phyloP scores from a whole-genome alignment of 2,113 vertebrate species.

The Ia io region DNA sequence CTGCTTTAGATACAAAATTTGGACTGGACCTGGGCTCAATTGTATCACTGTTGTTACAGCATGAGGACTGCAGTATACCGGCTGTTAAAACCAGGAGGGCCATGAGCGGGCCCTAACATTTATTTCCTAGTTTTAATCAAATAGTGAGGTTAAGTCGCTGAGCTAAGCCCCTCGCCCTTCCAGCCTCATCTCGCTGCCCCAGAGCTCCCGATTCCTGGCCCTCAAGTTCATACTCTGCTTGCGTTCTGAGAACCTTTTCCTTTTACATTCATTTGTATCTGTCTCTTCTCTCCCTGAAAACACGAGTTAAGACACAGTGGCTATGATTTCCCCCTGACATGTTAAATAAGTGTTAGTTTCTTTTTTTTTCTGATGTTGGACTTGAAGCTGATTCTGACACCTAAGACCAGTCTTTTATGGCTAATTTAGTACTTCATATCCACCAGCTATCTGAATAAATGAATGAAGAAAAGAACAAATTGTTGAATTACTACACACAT shows the following conservation, averaged over 20 bases:
- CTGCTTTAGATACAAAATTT: conserved; percentile 34
- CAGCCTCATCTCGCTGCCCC: not conserved
- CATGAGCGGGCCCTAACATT: not conserved
- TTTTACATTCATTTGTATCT: not conserved
- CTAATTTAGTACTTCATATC: not conserved
- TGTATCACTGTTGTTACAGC: not conserved
- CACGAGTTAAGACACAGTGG: not conserved
- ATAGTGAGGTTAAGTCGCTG: not conserved
- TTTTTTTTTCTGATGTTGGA: not conserved
- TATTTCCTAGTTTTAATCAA: not conserved
- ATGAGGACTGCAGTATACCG: not conserved
- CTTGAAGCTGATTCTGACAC: not conserved
- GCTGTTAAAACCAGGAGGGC: not conserved
- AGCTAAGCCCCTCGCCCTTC: accelerated
- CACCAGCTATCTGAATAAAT: not conserved
- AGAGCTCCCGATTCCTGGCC: not conserved
- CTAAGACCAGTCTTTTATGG: not conserved
- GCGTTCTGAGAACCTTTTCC: not conserved
- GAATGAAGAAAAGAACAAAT: not conserved
- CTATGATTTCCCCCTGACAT: not conserved
- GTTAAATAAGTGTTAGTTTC: not conserved
- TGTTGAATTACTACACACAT: not conserved
- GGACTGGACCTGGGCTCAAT: not conserved
- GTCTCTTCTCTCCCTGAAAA: not conserved
- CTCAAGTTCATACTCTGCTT: not conserved